phyloP scores from a whole-genome alignment of 2,888 invertebrate species.

The Lepidochrysops patricia region DNA sequence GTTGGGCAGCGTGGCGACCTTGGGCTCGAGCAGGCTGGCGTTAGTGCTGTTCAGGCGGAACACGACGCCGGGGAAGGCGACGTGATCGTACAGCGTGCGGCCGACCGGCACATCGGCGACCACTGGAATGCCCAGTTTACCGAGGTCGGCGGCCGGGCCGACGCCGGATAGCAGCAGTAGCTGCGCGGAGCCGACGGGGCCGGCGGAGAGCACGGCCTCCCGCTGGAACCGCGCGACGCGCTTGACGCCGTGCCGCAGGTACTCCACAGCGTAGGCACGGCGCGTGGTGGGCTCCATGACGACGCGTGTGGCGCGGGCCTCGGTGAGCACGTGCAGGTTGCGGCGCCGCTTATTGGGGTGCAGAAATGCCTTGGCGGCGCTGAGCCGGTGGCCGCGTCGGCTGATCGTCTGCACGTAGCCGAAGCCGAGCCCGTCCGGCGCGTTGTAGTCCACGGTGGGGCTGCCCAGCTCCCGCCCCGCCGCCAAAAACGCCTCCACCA shows the following conservation, averaged over 20 bases:
- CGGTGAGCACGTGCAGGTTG: conserved; percentile 75
- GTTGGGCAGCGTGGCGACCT: conserved; percentile 55
- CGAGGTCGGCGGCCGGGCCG: conserved; percentile 73
- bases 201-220: conserved; percentile 90
- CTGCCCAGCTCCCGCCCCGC: conserved; percentile 75
- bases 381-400: conserved; percentile 77
- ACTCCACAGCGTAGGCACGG: conserved; percentile 80
- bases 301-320: conserved; percentile 54
- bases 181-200: conserved; percentile 91
- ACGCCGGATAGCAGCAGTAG: conserved; percentile 91
- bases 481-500: conserved; percentile 73
- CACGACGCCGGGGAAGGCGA: conserved; percentile 69
- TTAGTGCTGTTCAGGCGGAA: conserved; percentile 59
- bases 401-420: conserved; percentile 69
- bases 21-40: conserved; percentile 54
- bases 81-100: conserved; percentile 76
- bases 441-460: conserved; percentile 76
- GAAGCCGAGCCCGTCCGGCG: conserved; percentile 76
- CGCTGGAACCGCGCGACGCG: conserved; percentile 77
- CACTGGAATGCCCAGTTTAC: conserved; percentile 74
- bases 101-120: conserved; percentile 80
- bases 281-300: conserved; percentile 71
- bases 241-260: conserved; percentile 69
- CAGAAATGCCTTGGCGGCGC: conserved; percentile 79
- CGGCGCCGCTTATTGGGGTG: conserved; percentile 74